phyloP scores from a whole-genome alignment of 2,888 invertebrate species.

The Chrysodeixis includens region DNA sequence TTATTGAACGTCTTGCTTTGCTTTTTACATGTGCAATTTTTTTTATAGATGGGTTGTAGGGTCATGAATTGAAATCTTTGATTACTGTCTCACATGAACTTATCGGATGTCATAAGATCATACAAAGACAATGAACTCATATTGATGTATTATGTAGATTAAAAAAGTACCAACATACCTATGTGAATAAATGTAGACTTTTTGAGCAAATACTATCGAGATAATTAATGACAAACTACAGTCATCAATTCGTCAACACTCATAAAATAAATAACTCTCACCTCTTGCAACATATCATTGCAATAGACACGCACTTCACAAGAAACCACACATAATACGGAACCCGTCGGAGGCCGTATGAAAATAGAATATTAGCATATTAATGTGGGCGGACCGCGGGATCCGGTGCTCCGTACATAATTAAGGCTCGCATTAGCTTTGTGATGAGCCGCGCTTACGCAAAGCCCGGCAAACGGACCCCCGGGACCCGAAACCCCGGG shows the following conservation, averaged over 20 bases:
- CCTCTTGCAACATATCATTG: neutral
- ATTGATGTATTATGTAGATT: too few relatives aligned
- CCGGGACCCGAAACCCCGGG: too few relatives aligned
- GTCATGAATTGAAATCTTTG: neutral
- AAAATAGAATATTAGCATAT: constrained; percentile 69
- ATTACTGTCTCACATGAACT: neutral
- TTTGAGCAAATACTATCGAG: too few relatives aligned
- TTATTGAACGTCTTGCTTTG: constrained; percentile 5
- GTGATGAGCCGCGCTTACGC: constrained; percentile 46
- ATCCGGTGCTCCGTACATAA: constrained; percentile 65
- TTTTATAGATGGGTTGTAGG: constrained; percentile 5
- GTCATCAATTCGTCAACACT: neutral
- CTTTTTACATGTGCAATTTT: neutral
- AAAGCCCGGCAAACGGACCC: constrained; percentile 49
- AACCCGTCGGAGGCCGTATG: constrained; percentile 41
- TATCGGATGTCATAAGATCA: too few relatives aligned
- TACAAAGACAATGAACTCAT: too few relatives aligned
- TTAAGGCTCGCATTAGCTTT: constrained; percentile 65
- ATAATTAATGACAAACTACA: neutral
- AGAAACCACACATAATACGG: constrained; percentile 15
- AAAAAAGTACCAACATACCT: too few relatives aligned
- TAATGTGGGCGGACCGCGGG: constrained; percentile 59
- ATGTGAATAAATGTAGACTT: too few relatives aligned
- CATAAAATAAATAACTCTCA: neutral
- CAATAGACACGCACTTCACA: constrained; percentile 12